Evolutionary conservation across 1,140 invertebrate species (phyloP).

Genomic region (Pachyrhynchus sulphureomaculatus): DNA sequence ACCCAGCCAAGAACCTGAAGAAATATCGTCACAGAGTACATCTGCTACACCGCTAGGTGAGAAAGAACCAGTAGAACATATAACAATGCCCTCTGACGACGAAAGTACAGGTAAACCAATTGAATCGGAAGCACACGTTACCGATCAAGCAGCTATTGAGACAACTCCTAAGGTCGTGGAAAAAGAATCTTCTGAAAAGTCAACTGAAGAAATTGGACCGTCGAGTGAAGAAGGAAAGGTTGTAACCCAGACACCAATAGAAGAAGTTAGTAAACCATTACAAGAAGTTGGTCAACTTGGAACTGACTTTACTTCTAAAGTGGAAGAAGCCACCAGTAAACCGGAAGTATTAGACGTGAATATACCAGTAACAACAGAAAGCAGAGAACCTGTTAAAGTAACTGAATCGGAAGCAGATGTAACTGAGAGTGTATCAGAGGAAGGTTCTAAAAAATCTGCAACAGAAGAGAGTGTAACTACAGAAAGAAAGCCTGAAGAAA

Average conservation of each 20-base stretch:
- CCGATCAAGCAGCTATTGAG: constrained; percentile 23
- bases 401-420: no score
- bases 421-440: no score
- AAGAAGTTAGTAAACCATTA: background rate
- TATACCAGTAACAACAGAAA: no score
- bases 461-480: no score
- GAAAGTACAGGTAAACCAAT: constrained; percentile 17
- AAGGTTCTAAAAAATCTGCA: no score
- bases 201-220: no score
- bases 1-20: constrained; percentile 23
- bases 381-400: no score
- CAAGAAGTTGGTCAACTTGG: background rate
- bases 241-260: background rate
- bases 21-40: constrained; percentile 8
- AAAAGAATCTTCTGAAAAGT: constrained; percentile 15
- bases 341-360: no score
- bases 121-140: constrained; percentile 25
- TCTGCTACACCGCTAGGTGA: background rate
- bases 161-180: constrained; percentile 15
- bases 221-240: background rate
- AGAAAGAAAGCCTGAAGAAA: no score
- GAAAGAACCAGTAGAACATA: constrained; percentile 20
- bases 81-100: constrained; percentile 20
- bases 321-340: no score
- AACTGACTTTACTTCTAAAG: background rate